Percentiles rank a stretch among this genome's conserved stretches.
phyloP scores from a whole-genome alignment of 37 sponge, comb jelly and placozoan species.

The Bolinopsis microptera region DNA sequence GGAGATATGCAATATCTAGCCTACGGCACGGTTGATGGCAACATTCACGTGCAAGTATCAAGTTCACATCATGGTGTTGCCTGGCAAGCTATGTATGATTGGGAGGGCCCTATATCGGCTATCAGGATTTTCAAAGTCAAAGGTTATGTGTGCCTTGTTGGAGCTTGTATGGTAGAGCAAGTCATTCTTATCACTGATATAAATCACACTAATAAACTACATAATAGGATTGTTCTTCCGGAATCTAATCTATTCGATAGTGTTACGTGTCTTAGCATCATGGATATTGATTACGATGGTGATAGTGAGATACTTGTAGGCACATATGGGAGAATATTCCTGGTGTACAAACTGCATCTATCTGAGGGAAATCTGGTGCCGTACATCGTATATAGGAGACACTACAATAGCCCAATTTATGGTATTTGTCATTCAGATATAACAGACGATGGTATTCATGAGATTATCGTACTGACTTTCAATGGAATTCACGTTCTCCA shows the following conservation, averaged over 20 bases:
- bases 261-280: conserved; percentile 1
- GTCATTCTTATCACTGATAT: conserved; percentile 19
- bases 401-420: not conserved
- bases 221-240: not conserved
- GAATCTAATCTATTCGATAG: conserved; percentile 6
- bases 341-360: conserved; percentile 40
- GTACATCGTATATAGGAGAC: not conserved
- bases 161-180: conserved; percentile 38
- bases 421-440: conserved; percentile 34
- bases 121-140: not conserved
- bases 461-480: conserved; percentile 20
- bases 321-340: conserved; percentile 24
- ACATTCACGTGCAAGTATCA: not conserved
- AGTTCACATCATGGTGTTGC: not conserved
- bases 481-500: conserved; percentile 46
- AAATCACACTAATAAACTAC: not conserved
- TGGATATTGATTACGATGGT: conserved; percentile 58
- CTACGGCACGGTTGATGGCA: conserved; percentile 52
- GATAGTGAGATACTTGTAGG: conserved; percentile 33
- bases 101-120: conserved; percentile 57
- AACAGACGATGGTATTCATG: conserved; percentile 5
- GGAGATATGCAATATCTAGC: conserved; percentile 19
- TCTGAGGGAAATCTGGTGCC: conserved; percentile 5
- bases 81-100: conserved; percentile 17
- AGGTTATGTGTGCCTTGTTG: not conserved